phyloP scores from a whole-genome alignment of 2,888 invertebrate species.

The Hofmannophila pseudospretella region DNA sequence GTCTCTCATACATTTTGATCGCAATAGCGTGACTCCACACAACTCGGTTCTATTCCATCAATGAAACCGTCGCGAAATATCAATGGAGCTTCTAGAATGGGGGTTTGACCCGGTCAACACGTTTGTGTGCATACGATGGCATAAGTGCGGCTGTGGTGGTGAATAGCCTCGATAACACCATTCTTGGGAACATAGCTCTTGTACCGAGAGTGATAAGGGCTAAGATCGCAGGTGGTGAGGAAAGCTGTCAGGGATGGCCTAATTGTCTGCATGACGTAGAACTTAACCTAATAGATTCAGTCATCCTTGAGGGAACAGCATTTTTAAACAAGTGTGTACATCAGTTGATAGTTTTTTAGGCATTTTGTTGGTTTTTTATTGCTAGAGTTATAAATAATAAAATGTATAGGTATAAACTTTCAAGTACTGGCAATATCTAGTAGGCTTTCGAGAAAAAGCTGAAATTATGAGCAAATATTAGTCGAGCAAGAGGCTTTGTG shows the following conservation, averaged over 20 bases:
- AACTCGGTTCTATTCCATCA: conserved; percentile 51
- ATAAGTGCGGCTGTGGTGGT: conserved; percentile 29
- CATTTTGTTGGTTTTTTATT: too few relatives aligned
- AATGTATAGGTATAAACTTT: too few relatives aligned
- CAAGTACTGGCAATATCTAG: too few relatives aligned
- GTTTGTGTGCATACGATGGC: conserved; percentile 42
- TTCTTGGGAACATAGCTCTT: conserved; percentile 9
- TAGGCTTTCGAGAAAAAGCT: too few relatives aligned
- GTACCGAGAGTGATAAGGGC: conserved; percentile 13
- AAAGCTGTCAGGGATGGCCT: conserved; percentile 14
- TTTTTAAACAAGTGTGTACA: too few relatives aligned
- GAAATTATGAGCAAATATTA: too few relatives aligned
- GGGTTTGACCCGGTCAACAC: conserved; percentile 59
- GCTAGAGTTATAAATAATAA: too few relatives aligned
- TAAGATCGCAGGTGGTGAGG: not conserved
- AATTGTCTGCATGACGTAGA: conserved; percentile 20
- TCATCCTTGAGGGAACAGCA: too few relatives aligned
- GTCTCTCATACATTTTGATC: not conserved
- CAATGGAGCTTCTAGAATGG: conserved; percentile 69
- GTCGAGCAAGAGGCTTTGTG: too few relatives aligned
- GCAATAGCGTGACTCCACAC: conserved; percentile 10
- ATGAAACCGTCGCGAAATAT: conserved; percentile 68
- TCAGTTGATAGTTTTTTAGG: too few relatives aligned
- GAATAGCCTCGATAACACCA: conserved; percentile 1
- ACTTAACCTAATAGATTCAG: conserved; percentile 10